These are phyloP conservation scores for Thamnophis sirtalis DNA, from an alignment of 2,113 vertebrate genomes.

Conservation along the genomic window DNA sequence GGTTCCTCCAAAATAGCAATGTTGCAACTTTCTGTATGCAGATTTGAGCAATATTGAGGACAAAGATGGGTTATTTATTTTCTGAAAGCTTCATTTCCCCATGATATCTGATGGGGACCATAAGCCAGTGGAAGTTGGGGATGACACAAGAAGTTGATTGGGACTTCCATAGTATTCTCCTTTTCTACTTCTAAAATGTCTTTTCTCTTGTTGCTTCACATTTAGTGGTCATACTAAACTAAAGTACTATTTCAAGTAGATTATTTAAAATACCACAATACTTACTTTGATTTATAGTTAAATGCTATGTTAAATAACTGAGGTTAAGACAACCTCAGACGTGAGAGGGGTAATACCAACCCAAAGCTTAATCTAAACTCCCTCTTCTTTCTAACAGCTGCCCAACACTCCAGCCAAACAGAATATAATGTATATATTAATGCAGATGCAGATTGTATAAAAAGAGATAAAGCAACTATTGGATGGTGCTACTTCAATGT, in stretches of 20 bases:
- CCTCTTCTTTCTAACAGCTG: background rate
- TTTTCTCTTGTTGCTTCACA: background rate
- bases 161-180: background rate
- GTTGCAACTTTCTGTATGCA: background rate
- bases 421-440: background rate
- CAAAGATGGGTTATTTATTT: background rate
- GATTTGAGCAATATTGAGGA: background rate
- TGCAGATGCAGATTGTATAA: background rate
- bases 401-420: background rate
- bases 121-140: background rate
- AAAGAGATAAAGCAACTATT: background rate
- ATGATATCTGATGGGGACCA: background rate
- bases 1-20: background rate
- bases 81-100: background rate
- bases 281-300: background rate
- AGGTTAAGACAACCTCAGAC: background rate
- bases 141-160: background rate
- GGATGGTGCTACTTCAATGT: background rate
- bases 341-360: background rate
- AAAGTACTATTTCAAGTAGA: background rate
- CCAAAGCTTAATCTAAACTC: background rate
- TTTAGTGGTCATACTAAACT: background rate
- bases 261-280: background rate
- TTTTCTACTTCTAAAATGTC: background rate
- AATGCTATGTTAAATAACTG: background rate